These are phyloP conservation scores for Noctua janthina DNA, from an alignment of 2,888 invertebrate genomes.

Conservation along the genomic window DNA sequence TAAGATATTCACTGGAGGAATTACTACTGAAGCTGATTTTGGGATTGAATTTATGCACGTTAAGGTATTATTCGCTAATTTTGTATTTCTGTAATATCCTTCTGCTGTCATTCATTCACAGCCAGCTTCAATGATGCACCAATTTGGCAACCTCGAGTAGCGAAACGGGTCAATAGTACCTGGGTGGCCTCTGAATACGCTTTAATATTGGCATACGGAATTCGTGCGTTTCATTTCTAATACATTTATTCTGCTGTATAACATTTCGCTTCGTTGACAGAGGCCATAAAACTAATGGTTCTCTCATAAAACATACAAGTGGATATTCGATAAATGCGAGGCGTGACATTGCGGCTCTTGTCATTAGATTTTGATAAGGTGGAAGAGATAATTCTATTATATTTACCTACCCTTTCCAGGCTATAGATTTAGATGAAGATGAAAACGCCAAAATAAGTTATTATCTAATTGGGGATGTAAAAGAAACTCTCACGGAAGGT, in stretches of 20 bases:
- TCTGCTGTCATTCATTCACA: background rate
- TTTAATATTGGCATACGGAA: background rate
- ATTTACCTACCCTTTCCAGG: conserved; percentile 82
- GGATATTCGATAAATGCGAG: background rate
- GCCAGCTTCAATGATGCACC: background rate
- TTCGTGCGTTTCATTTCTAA: background rate
- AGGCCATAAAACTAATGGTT: background rate
- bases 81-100: background rate
- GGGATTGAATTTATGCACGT: conserved; percentile 96
- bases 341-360: conserved; percentile 5
- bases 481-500: conserved; percentile 96
- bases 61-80: conserved; percentile 88
- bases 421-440: conserved; percentile 94
- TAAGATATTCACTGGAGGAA: conserved; percentile 97
- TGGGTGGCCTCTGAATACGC: background rate
- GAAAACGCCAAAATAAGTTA: conserved; percentile 94
- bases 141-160: background rate
- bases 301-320: conserved; percentile 3
- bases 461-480: conserved; percentile 94
- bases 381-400: background rate
- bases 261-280: background rate
- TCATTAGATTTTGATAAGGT: background rate
- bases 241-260: background rate
- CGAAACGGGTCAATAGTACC: background rate
- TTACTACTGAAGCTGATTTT: conserved; percentile 97